Conservation (phyloP, 2,888 invertebrate genomes). For the Platycheirus albimanus region DNA sequence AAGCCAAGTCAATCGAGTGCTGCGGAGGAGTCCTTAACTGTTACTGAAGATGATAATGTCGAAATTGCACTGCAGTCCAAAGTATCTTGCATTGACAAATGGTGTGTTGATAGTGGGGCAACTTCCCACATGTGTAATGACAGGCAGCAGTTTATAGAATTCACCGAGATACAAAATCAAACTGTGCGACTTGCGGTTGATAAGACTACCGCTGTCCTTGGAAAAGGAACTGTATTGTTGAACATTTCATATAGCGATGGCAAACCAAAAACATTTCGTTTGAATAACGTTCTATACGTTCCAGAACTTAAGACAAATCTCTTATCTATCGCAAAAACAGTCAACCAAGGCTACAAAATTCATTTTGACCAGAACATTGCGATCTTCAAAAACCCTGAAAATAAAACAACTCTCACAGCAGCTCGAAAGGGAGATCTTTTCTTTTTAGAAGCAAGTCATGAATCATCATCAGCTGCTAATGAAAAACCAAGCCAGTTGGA, state of each 20-base stretch:
- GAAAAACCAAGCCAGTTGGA: constrained; percentile 14
- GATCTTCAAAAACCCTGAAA: background rate
- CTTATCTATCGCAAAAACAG: constrained; percentile 68
- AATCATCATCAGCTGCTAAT: constrained; percentile 7
- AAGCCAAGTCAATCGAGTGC: constrained; percentile 25
- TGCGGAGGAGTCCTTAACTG: background rate
- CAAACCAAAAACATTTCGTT: constrained; percentile 23
- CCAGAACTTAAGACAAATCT: constrained; percentile 63
- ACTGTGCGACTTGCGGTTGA: constrained; percentile 60
- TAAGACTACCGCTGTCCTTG: constrained; percentile 53
- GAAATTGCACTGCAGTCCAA: constrained; percentile 14
- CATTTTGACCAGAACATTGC: constrained; percentile 37
- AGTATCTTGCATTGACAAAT: background rate
- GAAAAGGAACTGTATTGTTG: constrained; percentile 45
- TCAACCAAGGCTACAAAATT: constrained; percentile 60
- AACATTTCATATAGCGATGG: background rate
- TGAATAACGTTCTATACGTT: constrained; percentile 62
- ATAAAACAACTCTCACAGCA: background rate
- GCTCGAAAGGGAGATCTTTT: constrained; percentile 15
- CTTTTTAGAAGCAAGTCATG: background rate
- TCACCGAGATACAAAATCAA: constrained; percentile 34
- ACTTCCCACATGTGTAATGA: constrained; percentile 57
- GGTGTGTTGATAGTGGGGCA: constrained; percentile 50
- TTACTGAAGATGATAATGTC: too few species aligned
- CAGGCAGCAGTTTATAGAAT: constrained; percentile 9